Conservation (phyloP, 1,140 invertebrate genomes). For the Ganaspis sp. region DNA sequence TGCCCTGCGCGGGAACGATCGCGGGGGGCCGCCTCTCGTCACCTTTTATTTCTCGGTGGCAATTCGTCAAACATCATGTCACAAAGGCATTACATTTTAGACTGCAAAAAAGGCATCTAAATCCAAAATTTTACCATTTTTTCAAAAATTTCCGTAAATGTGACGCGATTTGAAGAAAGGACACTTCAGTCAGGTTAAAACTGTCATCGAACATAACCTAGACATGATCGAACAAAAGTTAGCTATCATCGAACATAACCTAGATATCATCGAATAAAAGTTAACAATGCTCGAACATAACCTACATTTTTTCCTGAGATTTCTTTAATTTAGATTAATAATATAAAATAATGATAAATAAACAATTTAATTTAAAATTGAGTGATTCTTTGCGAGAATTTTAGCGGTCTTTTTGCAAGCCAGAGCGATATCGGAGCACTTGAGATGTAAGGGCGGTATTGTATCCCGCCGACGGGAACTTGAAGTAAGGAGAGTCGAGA, state of each 20-base stretch:
- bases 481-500: slow-evolving; percentile 36
- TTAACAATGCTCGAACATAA: too few relatives aligned
- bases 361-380: too few relatives aligned
- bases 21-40: slow-evolving; percentile 54
- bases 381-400: not conserved
- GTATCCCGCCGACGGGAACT: slow-evolving; percentile 40
- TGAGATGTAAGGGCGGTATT: slow-evolving; percentile 56
- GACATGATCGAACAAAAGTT: too few relatives aligned
- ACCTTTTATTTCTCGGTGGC: slow-evolving; percentile 47
- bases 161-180: too few relatives aligned
- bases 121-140: not conserved
- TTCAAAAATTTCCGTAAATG: not conserved
- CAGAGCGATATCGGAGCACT: slow-evolving; percentile 50
- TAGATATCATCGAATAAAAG: too few relatives aligned
- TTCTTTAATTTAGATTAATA: too few relatives aligned
- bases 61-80: not conserved
- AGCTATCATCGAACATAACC: too few relatives aligned
- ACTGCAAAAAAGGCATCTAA: too few relatives aligned
- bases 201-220: too few relatives aligned
- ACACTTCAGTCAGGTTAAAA: too few relatives aligned
- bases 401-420: slow-evolving; percentile 24
- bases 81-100: not conserved
- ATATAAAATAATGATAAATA: too few relatives aligned
- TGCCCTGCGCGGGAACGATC: slow-evolving; percentile 59
- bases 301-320: too few relatives aligned